These are phyloP conservation scores for Cotesia vestalis DNA, from an alignment of 1,140 invertebrate genomes.

Conservation along the genomic window DNA sequence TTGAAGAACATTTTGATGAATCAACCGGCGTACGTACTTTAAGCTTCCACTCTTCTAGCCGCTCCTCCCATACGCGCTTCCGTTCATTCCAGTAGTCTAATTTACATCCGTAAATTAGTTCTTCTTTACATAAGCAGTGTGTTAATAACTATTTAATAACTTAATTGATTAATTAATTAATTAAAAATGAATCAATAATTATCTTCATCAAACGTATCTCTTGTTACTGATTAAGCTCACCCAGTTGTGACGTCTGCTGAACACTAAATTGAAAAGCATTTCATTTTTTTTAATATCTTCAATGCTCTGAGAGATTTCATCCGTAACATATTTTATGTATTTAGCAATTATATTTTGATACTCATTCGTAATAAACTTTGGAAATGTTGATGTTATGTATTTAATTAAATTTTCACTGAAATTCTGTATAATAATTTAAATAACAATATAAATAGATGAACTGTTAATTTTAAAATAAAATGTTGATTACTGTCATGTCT, in stretches of 20 bases:
- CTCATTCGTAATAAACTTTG: conserved; percentile 38
- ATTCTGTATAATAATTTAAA: conserved; percentile 40
- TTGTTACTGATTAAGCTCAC: not conserved
- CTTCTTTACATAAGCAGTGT: conserved; percentile 24
- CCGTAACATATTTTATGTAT: conserved; percentile 47
- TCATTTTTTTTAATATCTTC: conserved; percentile 45
- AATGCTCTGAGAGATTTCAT: conserved; percentile 45
- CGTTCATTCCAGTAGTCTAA: conserved; percentile 43
- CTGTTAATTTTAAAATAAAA: conserved; percentile 27
- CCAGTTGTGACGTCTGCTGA: not conserved
- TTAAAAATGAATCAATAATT: not conserved
- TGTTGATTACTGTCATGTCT: conserved; percentile 45
- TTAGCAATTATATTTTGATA: conserved; percentile 41
- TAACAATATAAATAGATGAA: conserved; percentile 13
- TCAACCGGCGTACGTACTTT: not conserved
- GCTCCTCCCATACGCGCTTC: conserved; percentile 41
- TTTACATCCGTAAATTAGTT: conserved; percentile 42
- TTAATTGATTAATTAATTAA: not conserved
- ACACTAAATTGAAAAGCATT: not conserved
- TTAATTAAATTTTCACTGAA: conserved; percentile 40
- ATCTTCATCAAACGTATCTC: not conserved
- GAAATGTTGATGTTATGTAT: conserved; percentile 44
- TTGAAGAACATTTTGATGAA: conserved; percentile 2
- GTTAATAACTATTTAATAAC: conserved; percentile 33
- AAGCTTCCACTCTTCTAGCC: conserved; percentile 39